Percentiles rank a stretch among this genome's conserved stretches.
Evolutionary conservation across 2,888 invertebrate species (phyloP).

Genomic region (Dasysyrphus albostriatus): DNA sequence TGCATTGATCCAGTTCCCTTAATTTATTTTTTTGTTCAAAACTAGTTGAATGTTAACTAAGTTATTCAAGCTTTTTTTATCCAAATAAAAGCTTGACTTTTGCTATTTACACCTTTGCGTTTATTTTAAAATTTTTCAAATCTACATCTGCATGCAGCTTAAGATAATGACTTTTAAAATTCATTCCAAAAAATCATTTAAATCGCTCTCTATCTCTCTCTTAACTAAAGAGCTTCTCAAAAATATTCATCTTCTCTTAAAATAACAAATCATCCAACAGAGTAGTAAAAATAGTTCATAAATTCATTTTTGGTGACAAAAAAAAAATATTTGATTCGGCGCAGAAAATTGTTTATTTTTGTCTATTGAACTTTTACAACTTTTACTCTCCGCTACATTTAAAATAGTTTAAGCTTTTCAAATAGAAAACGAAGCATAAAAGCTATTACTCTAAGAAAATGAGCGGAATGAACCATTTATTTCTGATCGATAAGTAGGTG

Average conservation of each 20-base stretch:
- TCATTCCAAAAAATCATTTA: background rate
- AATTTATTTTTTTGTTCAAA: too few species aligned
- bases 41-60: too few species aligned
- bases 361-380: constrained; percentile 18
- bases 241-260: background rate
- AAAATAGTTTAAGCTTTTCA: constrained; percentile 20
- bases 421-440: constrained; percentile 7
- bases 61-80: too few species aligned
- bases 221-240: background rate
- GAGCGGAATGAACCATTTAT: constrained; percentile 44
- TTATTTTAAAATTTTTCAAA: background rate
- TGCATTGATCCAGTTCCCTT: too few species aligned
- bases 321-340: constrained; percentile 11
- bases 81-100: too few species aligned
- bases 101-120: too few species aligned
- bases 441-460: constrained; percentile 43
- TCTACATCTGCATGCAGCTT: constrained; percentile 6
- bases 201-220: constrained; percentile 3
- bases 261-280: background rate
- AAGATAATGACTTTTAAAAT: constrained; percentile 6
- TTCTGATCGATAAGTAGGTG: constrained; percentile 57
- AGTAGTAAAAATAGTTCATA: constrained; percentile 9
- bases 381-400: constrained; percentile 15
- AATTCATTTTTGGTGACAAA: constrained; percentile 18
- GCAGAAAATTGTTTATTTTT: constrained; percentile 53